phyloP scores from a whole-genome alignment of 2,888 invertebrate genomes.

The Tetropium fuscum region DNA sequence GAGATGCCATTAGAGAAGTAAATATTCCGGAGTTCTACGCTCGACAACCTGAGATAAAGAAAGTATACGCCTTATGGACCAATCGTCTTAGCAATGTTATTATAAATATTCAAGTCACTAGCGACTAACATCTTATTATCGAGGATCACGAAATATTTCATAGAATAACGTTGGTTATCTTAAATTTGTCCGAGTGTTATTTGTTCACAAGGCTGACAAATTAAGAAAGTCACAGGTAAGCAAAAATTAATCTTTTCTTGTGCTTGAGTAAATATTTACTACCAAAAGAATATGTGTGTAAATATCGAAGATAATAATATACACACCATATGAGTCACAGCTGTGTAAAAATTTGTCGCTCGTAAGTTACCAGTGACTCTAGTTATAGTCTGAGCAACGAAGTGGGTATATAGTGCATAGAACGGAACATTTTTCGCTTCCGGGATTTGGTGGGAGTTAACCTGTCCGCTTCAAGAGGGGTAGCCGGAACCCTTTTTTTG shows the following conservation, averaged over 20 bases:
- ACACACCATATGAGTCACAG: too few relatives aligned
- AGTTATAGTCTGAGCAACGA: too few relatives aligned
- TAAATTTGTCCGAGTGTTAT: slow-evolving; percentile 8
- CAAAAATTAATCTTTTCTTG: neutral
- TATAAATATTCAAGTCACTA: slow-evolving; percentile 13
- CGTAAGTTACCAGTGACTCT: too few relatives aligned
- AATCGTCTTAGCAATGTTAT: slow-evolving; percentile 7
- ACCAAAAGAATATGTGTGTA: too few relatives aligned
- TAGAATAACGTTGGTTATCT: neutral
- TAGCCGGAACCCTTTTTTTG: too few relatives aligned
- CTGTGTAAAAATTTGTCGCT: too few relatives aligned
- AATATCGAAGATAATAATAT: too few relatives aligned
- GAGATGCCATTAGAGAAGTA: neutral
- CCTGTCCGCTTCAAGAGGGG: too few relatives aligned
- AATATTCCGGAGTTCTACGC: neutral
- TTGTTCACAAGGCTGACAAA: neutral
- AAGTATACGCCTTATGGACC: slow-evolving; percentile 14
- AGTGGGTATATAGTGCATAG: too few relatives aligned
- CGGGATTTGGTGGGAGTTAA: too few relatives aligned
- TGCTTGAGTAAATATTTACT: neutral
- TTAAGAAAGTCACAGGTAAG: neutral
- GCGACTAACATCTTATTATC: slow-evolving; percentile 2
- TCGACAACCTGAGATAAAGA: neutral
- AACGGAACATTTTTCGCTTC: too few relatives aligned
- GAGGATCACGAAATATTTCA: neutral